Base-by-base conservation (phyloP, 2,797 vertebrate genomes). In the Sebastes kiyomatsui region DNA sequence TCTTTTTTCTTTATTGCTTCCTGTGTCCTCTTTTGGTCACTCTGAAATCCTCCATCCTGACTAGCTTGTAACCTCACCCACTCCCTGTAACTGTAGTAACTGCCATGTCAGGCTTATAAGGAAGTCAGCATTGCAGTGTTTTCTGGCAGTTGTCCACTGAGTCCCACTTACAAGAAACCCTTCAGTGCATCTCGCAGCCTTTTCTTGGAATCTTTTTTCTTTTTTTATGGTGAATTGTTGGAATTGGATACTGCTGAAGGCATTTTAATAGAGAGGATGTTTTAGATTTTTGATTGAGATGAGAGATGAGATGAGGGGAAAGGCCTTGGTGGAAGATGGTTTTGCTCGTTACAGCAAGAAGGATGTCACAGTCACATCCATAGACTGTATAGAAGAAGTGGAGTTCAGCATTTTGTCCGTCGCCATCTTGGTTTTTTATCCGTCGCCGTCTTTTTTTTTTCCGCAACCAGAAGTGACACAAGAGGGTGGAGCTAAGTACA, bases 81-180 rank as follows among this genome's bases (percentile, higher is more conserved):
- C 90, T 81, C 70, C 18, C 77, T 93, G 93, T 94, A 93, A 94
- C 93, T 87, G 90, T 88, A 94, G 94, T 88, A 93, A 93, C 93
- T 94, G 92, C 89, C 90, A 90, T 93, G 92, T 93, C 93, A 94
- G 93, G 90, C 89, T 83, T 86, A 88, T 83, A 83, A 86, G 83
- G 91, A 93, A 92, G 93, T 90, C 88, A 84, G 90, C 90, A 82
- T 87, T 90, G 91, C 90, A 88, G 87, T 84, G 87, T 88, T 91
- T 86, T 85, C 90, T 94, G 94, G 93, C 93, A 89, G 70, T 80
- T 79, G 70, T 93, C 93, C 93, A 93, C 81, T 60, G 80, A 89
- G 76, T 77, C 77, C 72, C 83, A 79, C 78, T 90, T 79, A 80
- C 77, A 81, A 85, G 81, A 91, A 82, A 81, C 67, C 69, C 54